These are phyloP conservation scores for Calameuta idolon DNA, from an alignment of 2,888 invertebrate species.

Conservation along the genomic window DNA sequence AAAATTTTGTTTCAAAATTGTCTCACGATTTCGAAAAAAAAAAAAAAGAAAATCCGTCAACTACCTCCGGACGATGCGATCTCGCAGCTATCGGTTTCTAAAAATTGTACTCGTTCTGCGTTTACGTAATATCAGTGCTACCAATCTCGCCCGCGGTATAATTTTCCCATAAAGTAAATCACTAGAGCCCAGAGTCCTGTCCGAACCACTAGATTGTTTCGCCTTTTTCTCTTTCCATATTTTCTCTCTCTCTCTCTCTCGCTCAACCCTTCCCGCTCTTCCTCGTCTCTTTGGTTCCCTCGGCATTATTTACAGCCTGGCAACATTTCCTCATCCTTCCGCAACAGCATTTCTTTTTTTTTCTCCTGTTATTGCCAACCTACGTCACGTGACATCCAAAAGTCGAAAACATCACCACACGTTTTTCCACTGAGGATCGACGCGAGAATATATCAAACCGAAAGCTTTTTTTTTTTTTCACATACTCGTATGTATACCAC, in stretches of 20 bases:
- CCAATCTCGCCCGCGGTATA: conserved; percentile 37
- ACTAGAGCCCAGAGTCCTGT: conserved; percentile 18
- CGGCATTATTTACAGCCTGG: background rate
- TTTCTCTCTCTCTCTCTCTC: background rate
- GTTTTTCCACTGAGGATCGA: background rate
- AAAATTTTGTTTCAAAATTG: too few relatives aligned
- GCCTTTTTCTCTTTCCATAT: background rate
- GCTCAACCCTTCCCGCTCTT: too few relatives aligned
- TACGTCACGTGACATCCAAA: background rate
- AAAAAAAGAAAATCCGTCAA: background rate
- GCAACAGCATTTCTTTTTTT: background rate
- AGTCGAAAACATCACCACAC: background rate
- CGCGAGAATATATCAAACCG: background rate
- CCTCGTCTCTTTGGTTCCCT: background rate
- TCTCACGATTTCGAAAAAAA: too few relatives aligned
- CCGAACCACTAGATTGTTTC: conserved; percentile 32
- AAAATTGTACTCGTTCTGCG: conserved; percentile 30
- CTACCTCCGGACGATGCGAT: background rate
- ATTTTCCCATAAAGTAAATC: conserved; percentile 43
- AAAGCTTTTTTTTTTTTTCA: too few relatives aligned
- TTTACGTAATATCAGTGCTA: conserved; percentile 32
- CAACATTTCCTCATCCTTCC: background rate
- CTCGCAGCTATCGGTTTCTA: conserved; percentile 4
- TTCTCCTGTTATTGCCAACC: background rate
- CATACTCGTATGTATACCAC: background rate